Percentiles rank a stretch among this genome's conserved stretches.
phyloP scores from a whole-genome alignment of 2,888 invertebrate species.

The Torymus texanus region DNA sequence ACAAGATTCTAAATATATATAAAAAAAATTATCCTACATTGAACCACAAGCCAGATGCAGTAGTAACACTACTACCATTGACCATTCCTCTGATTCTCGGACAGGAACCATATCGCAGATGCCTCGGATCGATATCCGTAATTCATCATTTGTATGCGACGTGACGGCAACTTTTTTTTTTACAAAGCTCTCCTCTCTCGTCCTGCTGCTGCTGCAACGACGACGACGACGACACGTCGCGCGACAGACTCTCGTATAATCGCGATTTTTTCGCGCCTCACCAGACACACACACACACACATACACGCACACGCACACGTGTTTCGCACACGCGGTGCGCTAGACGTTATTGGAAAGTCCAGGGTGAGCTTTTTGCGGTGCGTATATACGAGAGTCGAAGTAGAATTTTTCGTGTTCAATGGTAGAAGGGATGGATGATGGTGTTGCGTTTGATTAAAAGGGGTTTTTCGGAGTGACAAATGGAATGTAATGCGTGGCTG shows the following conservation, averaged over 20 bases:
- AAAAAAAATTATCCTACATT: too few species aligned
- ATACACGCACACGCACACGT: background rate
- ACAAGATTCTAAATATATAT: too few species aligned
- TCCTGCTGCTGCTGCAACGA: constrained; percentile 32
- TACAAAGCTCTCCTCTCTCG: constrained; percentile 52
- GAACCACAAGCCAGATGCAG: too few species aligned
- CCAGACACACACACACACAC: constrained; percentile 20
- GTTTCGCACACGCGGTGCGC: background rate
- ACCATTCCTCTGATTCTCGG: too few species aligned
- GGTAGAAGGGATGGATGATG: too few species aligned
- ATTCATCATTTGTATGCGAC: constrained; percentile 75
- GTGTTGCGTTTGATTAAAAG: too few species aligned
- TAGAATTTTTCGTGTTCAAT: too few species aligned
- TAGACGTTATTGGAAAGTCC: constrained; percentile 17
- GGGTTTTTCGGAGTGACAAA: too few species aligned
- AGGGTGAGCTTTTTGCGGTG: background rate
- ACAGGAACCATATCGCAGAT: background rate
- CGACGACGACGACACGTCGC: constrained; percentile 26
- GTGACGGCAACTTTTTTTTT: constrained; percentile 63
- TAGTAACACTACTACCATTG: too few species aligned
- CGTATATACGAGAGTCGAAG: too few species aligned
- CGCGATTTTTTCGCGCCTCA: constrained; percentile 40
- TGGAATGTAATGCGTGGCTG: too few species aligned
- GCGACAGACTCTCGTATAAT: constrained; percentile 30
- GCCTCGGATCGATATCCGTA: constrained; percentile 71